Evolutionary conservation across 2,113 vertebrate genomes (phyloP), one percentile per base, ranked within the genome.

Genomic region (Beaufortia kweichowensis): DNA sequence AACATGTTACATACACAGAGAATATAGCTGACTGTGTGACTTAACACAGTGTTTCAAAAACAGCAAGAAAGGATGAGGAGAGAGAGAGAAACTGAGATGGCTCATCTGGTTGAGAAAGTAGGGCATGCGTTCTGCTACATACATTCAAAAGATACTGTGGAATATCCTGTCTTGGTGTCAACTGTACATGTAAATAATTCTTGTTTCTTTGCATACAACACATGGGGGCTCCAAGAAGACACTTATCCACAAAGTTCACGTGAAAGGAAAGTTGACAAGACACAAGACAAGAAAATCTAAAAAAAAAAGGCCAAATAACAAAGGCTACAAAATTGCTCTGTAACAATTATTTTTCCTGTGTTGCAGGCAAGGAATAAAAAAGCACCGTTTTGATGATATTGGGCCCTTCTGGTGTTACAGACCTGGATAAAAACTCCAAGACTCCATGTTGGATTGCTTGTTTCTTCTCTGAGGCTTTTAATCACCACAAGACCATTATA

Each of bases 41-140:
- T 82, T 64, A 83, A 86, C 78, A 87, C 81, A 76, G 80, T 88
- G 85, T 87, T 81, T 82, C 86, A 89, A 86, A 71, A 78, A 53
- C 15, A 33, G 24, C 9, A 3, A 39, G n/a, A 62, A 78, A 70
- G 35, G 17, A 41, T 35, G 39, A 8, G n/a, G 29, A 70, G 71
- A 70, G 21, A 70, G 21, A 24, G 46, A 41, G 35, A 60, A 31
- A 76, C 41, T 57, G 57, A 35, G 31, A 41, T 60, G 63, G 43
- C 56, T 82, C 39, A 24, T 65, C 64, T 63, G 63, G 74, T 28
- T 63, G 31, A 68, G 62, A 77, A 77, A 63, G 86, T 83, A 76
- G 63, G 85, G 85, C 90, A 91, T 80, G 21, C 85, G 85, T 86
- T 87, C 72, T 91, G 89, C 90, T 90, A 90, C 90, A 87, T 90